These are phyloP conservation scores for Indri indri DNA, from an alignment of 2,113 vertebrate species.

Conservation along the genomic window DNA sequence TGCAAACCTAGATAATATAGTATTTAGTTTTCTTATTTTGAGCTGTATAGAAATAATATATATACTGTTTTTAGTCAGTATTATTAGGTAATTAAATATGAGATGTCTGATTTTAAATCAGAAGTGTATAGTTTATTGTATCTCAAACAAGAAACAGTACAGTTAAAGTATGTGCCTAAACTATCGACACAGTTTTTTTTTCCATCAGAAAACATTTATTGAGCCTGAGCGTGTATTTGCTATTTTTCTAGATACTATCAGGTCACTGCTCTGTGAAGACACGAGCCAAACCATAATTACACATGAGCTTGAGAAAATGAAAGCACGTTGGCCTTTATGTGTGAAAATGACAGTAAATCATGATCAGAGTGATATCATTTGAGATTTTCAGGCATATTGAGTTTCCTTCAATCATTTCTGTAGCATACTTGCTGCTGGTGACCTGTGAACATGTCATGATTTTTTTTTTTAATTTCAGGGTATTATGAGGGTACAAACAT, in stretches of 20 bases:
- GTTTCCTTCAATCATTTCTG: neutral
- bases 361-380: neutral
- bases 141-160: too few species aligned
- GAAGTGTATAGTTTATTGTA: too few species aligned
- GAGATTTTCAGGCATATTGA: neutral
- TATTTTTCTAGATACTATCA: constrained; percentile 8
- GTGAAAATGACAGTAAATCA: neutral
- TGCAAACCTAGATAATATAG: neutral
- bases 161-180: too few species aligned
- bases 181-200: too few species aligned
- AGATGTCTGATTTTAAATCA: too few species aligned
- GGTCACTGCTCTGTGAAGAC: neutral
- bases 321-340: neutral
- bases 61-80: neutral
- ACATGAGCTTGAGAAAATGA: neutral
- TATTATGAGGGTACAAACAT: too few species aligned
- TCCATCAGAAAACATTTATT: neutral
- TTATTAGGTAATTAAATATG: neutral
- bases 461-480: neutral
- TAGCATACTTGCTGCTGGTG: neutral
- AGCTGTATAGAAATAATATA: neutral
- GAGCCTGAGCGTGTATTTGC: neutral
- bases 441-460: neutral
- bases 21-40: constrained; percentile 28
- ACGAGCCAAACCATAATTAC: neutral